A percentile compares a stretch with the other conserved stretches of the same genome.
phyloP scores from a whole-genome alignment of 2,888 invertebrate species.

The Notodonta dromedarius region DNA sequence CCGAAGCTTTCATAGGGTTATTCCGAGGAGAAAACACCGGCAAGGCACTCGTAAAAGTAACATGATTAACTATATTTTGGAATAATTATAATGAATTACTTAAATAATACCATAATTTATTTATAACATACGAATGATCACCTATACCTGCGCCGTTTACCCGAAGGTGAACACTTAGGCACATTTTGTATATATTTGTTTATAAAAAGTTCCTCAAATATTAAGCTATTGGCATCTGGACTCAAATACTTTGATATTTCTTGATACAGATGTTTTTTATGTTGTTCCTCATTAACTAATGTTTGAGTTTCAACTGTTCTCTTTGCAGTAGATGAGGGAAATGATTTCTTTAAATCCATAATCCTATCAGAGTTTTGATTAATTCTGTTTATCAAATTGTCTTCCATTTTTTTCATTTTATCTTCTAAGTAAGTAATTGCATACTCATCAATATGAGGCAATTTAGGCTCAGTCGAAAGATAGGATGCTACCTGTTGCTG shows the following conservation, averaged over 20 bases:
- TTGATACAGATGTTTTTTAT: conserved; percentile 64
- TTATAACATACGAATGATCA: conserved; percentile 29
- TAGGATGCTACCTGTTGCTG: conserved; percentile 21
- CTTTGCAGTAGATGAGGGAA: conserved; percentile 31
- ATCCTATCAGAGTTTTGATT: conserved; percentile 69
- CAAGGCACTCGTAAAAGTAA: conserved; percentile 86
- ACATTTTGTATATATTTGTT: conserved; percentile 49
- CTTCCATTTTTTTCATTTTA: conserved; percentile 68
- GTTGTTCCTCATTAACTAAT: conserved; percentile 43
- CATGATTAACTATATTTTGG: conserved; percentile 30
- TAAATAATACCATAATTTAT: conserved; percentile 15
- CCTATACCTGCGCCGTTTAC: conserved; percentile 53
- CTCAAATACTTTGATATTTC: conserved; percentile 73
- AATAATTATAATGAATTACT: conserved; percentile 8
- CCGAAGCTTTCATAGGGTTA: conserved; percentile 86
- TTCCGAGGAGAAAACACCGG: conserved; percentile 86
- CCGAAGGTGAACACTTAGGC: conserved; percentile 20
- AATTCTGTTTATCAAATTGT: conserved; percentile 63
- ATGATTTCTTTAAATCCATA: conserved; percentile 52
- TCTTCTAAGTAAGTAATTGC: conserved; percentile 62
- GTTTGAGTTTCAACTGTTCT: conserved; percentile 54
- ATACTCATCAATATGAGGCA: conserved; percentile 48
- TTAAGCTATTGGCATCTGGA: conserved; percentile 57
- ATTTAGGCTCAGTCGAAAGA: conserved; percentile 34
- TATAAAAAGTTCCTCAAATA: conserved; percentile 76